Evolutionary conservation across 2,113 vertebrate species (phyloP), one percentile per base, ranked within the genome.

Genomic region (Blennius ocellaris): DNA sequence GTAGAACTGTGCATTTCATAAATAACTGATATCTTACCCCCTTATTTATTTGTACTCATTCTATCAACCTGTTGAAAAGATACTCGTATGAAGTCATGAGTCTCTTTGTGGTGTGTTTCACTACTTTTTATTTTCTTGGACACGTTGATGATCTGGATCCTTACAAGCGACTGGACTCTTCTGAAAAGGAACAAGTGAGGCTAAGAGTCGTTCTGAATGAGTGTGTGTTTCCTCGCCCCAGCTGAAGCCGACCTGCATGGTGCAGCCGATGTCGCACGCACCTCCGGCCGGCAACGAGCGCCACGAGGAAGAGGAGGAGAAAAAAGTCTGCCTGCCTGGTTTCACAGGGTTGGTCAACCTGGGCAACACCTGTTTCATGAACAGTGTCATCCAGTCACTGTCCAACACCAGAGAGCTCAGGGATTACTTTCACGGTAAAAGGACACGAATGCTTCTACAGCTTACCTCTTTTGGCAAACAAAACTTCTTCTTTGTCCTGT

Each of bases 331-430:
- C 82, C 89, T 96, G 43, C 97, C 98, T 0, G 97, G 98, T 16
- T 99, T 99, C 89, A 99, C 98, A 0, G 98, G 98, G 30, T 88
- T 99, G 73, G 97, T 99, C 64, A 99, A 99, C 87, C 92, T 99
- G 3, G 98, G 98, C 69, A 99, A 99, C 91, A 99, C 98, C 38
- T 99, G 98, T 89, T 99, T 99, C 91, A 99, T 99, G 98, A 99
- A 99, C 91, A 99, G 97, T 0, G 97, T 99, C 76, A 99, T 99
- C 75, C 98, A 99, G 81, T 98, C 97, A 52, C 88, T 99, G 62
- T 99, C 98, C 16, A 99, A 99, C 91, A 99, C 97, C 7, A 92
- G 98, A 56, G 98, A 99, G 82, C 96, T 99, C 66, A 93, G 97
- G 8, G 98, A 99, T 87, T 99, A 97, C 83, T 99, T 99, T 81